Evolutionary conservation across 2,797 vertebrate genomes (phyloP), one percentile per base, ranked within the genome.

Genomic region (Octomys mimax): DNA sequence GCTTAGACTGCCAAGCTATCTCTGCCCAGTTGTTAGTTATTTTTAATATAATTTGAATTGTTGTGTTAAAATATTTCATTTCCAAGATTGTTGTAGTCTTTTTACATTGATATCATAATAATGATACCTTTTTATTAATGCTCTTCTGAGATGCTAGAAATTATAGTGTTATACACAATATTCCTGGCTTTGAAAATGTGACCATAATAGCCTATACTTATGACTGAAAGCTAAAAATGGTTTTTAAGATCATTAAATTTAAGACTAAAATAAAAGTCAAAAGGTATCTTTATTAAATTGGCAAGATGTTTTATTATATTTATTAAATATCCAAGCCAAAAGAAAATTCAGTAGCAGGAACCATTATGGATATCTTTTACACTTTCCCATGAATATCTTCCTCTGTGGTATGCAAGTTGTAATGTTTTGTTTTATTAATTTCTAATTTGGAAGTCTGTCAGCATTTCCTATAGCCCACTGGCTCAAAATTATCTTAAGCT

Each of bases 231-330:
- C 87, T n/a, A 59, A 88, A 83, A 85, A 33, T 87, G 2, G 10
- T 36, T 70, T 89, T 88, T 70, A 64, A 92, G 28, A 62, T 31
- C 12, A 70, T 46, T 94, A 73, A 52, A 24, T 93, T 79, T 66
- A 64, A 28, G 5, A 68, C 13, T 61, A 3, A 28, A 39, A 39
- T 52, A 81, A 19, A 92, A 91, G 10, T 80, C 22, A 70, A 78
- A 94, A 93, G 21, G 82, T 62, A 57, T 26, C 8, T 93, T 62
- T 70, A 83, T 49, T 93, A 75, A 89, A 66, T n/a, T 77, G 12
- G 16, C 54, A 64, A 92, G 52, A 52, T 94, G 11, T 91, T 91
- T 88, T 31, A 91, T 85, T 80, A 90, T 21, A 39, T 14, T 83
- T 49, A 14, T 64, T 57, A 91, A 81, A 3, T 2, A 2, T 88